Evolutionary conservation across 2,797 vertebrate genomes (phyloP).

Genomic region (Myiothlypis chrysogaster): DNA sequence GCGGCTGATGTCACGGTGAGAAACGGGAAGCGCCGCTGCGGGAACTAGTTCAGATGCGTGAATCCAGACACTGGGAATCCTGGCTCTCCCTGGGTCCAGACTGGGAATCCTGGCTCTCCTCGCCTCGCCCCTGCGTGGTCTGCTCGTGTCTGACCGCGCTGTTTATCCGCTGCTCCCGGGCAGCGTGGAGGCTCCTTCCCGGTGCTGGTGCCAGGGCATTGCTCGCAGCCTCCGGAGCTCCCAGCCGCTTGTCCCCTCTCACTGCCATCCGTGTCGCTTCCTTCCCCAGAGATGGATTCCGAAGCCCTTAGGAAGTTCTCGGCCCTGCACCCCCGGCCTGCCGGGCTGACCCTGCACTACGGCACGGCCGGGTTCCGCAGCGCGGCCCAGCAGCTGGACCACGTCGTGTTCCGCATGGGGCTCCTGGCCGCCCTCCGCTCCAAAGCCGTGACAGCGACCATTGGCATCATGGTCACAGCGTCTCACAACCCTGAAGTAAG

Average conservation of each 20-base stretch:
- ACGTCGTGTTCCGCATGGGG: slow-evolving; percentile 95
- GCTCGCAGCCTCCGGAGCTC: not conserved
- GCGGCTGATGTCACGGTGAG: not conserved
- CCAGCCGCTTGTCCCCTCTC: not conserved
- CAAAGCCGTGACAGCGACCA: slow-evolving; percentile 81
- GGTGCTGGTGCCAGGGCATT: fast-evolving
- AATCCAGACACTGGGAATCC: too few species aligned
- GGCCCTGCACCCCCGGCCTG: slow-evolving; percentile 79
- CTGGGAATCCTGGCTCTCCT: not conserved
- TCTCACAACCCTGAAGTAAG: slow-evolving; percentile 96
- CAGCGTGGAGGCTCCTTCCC: fast-evolving
- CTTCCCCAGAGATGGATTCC: slow-evolving; percentile 79
- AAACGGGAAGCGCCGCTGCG: fast-evolving
- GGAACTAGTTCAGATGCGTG: fast-evolving
- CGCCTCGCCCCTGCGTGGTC: fast-evolving
- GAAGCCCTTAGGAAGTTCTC: slow-evolving; percentile 77
- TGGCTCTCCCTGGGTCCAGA: not conserved
- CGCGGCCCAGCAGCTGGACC: slow-evolving; percentile 82
- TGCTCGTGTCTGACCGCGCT: fast-evolving
- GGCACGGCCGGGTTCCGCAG: slow-evolving; percentile 93
- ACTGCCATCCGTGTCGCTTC: not conserved
- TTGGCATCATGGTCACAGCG: slow-evolving; percentile 96
- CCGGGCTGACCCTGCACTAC: slow-evolving; percentile 84
- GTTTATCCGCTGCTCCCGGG: fast-evolving
- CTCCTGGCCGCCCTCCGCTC: slow-evolving; percentile 87